phyloP scores from a whole-genome alignment of 2,113 vertebrate species.

The Lutjanus erythropterus region DNA sequence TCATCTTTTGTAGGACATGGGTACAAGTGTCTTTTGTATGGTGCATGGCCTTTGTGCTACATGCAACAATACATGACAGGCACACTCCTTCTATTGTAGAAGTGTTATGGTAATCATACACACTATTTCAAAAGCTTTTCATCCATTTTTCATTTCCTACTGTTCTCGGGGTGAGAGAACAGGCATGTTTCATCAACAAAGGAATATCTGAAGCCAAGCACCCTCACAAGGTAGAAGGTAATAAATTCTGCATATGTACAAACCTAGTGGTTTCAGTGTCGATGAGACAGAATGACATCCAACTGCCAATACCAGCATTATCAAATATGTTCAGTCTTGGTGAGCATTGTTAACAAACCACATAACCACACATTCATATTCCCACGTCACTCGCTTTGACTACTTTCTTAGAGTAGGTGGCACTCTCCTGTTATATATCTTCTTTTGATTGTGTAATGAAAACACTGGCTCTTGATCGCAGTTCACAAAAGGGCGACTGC shows the following conservation, averaged over 20 bases:
- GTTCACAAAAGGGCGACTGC: background rate
- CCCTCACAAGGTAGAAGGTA: conserved; percentile 36
- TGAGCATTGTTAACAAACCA: conserved; percentile 34
- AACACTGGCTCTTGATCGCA: background rate
- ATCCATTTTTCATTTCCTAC: conserved; percentile 71
- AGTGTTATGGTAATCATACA: conserved; percentile 67
- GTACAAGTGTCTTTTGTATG: conserved; percentile 61
- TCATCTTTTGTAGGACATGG: conserved; percentile 58
- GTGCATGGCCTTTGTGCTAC: conserved; percentile 48
- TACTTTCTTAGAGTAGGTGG: background rate
- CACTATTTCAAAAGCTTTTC: conserved; percentile 73
- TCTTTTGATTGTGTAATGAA: conserved; percentile 24
- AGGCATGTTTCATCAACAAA: conserved; percentile 73
- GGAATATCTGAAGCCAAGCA: conserved; percentile 54
- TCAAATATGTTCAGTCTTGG: conserved; percentile 16
- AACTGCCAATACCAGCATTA: conserved; percentile 19
- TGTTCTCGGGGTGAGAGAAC: conserved; percentile 62
- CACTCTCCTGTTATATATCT: background rate
- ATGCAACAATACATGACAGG: conserved; percentile 56
- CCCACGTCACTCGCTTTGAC: background rate
- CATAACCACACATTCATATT: conserved; percentile 11
- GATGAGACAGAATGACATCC: conserved; percentile 6
- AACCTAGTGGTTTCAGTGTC: conserved; percentile 40
- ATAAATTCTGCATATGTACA: conserved; percentile 56
- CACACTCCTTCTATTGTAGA: conserved; percentile 41